Evolutionary conservation across 2,888 invertebrate species (phyloP).

Genomic region (Stenotaenia linearis): DNA sequence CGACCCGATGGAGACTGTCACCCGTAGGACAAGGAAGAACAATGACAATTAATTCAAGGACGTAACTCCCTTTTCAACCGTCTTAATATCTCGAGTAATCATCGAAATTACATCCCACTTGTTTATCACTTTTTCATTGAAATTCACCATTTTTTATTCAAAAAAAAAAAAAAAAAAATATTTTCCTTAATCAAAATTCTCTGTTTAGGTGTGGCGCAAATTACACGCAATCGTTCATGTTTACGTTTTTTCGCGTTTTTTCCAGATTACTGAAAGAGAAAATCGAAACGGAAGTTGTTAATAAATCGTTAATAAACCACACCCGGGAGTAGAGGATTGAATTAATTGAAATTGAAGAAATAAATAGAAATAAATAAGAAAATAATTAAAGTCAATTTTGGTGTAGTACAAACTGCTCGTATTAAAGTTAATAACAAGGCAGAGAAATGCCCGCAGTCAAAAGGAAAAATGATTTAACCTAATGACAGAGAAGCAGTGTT

Average conservation of each 20-base stretch:
- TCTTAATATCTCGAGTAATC: background rate
- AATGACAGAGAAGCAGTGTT: background rate
- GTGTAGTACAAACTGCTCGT: background rate
- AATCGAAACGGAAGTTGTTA: background rate
- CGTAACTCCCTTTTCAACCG: background rate
- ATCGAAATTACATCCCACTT: background rate
- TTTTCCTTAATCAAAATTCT: slow-evolving; percentile 12
- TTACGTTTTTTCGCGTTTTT: background rate
- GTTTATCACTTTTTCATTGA: background rate
- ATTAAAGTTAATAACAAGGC: slow-evolving; percentile 2
- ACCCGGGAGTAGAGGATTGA: background rate
- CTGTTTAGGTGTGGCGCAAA: slow-evolving; percentile 8
- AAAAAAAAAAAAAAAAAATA: background rate
- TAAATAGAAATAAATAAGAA: background rate
- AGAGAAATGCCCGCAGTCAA: slow-evolving; percentile 3
- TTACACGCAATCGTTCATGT: slow-evolving; percentile 19
- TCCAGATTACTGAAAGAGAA: background rate
- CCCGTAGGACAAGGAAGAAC: background rate
- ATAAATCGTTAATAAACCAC: too few species aligned
- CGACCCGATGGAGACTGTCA: slow-evolving; percentile 21
- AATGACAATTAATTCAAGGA: background rate
- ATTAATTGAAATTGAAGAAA: background rate
- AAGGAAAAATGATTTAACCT: slow-evolving; percentile 8
- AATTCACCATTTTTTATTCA: background rate
- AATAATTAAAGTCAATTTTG: slow-evolving; percentile 2